Percentiles rank a stretch among this genome's conserved stretches.
Conservation (phyloP, 2,888 invertebrate species). For the Ophioninae sp. region DNA sequence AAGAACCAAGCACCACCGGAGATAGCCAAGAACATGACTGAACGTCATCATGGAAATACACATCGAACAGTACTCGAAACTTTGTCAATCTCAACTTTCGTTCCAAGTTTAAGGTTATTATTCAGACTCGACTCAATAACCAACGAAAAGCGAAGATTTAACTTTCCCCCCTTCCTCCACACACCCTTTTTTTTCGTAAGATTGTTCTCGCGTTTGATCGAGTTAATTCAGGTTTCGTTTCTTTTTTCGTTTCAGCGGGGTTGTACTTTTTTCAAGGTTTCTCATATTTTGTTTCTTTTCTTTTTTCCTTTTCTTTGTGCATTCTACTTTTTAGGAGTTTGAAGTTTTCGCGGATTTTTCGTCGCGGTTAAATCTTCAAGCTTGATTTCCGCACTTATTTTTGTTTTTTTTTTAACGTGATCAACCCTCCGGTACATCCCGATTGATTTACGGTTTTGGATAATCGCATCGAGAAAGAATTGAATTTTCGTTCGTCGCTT, state of each 20-base stretch:
- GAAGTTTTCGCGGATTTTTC: background rate
- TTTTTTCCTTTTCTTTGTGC: background rate
- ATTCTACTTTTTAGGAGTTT: background rate
- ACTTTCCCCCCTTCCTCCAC: too few relatives aligned
- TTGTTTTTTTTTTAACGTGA: background rate
- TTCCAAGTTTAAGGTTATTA: background rate
- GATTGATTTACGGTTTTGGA: too few relatives aligned
- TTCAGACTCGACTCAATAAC: background rate
- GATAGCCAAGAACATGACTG: constrained; percentile 3
- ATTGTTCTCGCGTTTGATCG: background rate
- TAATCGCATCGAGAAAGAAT: too few relatives aligned
- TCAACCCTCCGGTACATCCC: background rate
- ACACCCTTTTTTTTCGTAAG: background rate
- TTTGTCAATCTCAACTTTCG: background rate
- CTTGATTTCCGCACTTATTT: background rate
- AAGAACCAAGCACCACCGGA: background rate
- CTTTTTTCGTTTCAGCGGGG: background rate
- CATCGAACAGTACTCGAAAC: background rate
- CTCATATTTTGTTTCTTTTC: too few relatives aligned
- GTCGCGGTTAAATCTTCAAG: background rate
- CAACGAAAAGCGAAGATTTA: background rate
- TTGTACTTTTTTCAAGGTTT: background rate
- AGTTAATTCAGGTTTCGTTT: background rate
- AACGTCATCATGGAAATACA: background rate
- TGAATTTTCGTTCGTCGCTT: too few relatives aligned